These are phyloP conservation scores for Bucorvus abyssinicus DNA, from an alignment of 2,797 vertebrate genomes.

Conservation along the genomic window DNA sequence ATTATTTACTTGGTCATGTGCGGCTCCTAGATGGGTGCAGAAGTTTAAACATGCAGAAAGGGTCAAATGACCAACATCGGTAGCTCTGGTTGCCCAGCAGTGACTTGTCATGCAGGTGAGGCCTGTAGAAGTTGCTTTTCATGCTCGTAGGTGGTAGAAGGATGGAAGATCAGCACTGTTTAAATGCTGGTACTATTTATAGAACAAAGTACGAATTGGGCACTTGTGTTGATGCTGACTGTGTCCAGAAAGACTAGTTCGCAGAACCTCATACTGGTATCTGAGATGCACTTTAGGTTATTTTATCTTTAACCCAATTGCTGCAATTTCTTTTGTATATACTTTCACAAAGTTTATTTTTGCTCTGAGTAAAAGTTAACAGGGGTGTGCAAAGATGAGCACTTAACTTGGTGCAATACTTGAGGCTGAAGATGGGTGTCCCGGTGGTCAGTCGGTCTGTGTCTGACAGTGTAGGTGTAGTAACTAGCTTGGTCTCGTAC, in stretches of 20 bases:
- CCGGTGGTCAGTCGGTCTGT: conserved; percentile 46
- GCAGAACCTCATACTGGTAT: conserved; percentile 77
- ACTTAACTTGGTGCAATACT: conserved; percentile 81
- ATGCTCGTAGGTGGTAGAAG: not conserved
- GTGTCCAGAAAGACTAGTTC: conserved; percentile 70
- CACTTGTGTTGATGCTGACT: conserved; percentile 65
- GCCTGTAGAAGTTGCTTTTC: not conserved
- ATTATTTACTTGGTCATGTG: not conserved
- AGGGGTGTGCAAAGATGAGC: conserved; percentile 78
- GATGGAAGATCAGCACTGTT: not conserved
- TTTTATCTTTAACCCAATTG: conserved; percentile 80
- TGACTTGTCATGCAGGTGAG: not conserved
- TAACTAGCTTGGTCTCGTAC: not conserved
- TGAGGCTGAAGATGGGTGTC: conserved; percentile 70
- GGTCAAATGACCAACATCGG: not conserved
- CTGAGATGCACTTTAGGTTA: conserved; percentile 84
- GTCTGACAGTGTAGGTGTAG: conserved; percentile 1
- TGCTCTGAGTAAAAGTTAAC: conserved; percentile 78
- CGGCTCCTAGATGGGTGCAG: not conserved
- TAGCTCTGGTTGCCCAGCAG: not conserved
- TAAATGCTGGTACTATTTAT: conserved; percentile 46
- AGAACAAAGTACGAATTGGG: conserved; percentile 37
- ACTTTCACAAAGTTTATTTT: conserved; percentile 81
- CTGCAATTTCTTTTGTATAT: conserved; percentile 81
- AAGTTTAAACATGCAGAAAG: not conserved